Base-by-base conservation (phyloP, 2,113 vertebrate species). In the Rostratula benghalensis region DNA sequence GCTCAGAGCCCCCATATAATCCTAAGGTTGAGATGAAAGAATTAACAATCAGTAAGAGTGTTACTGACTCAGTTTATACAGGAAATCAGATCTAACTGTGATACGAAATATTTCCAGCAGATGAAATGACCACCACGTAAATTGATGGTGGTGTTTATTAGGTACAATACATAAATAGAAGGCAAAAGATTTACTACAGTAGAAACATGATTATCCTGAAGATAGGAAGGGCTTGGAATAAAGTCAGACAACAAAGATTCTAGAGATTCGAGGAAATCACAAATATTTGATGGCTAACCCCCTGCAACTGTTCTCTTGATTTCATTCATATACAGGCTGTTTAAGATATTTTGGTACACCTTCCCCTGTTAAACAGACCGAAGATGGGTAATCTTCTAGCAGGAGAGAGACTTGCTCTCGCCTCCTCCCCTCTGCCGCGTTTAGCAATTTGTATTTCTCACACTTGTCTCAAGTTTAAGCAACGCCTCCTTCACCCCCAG, bases 41-140 rank as follows among this genome's bases (percentile, higher is more conserved):
- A 96, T 91, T 83, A 94, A 83, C 43, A 77, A 86, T 63, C 41
- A 51, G 8, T 46, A 64, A 59, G 37, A 89, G 33, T 46, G 41
- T 45, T 80, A 77, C 53, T 45, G 59, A 77, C 70, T 83, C 93
- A 73, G 35, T 59, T 81, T 89, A 61, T 33, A 35, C 31, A 23
- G 35, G 68, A 76, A 92, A 90, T 92, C 69, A 91, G 46, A 87
- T 30, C 28, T 16, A 60, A 16, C 45, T 73, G 21, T 13, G 9
- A 51, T 51, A 70, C 2, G 4, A 67, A 96, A 60, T 71, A 83
- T 8, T 91, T 91, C 56, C 64, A 81, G 39, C 15, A 45, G 48
- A 57, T 82, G 83, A 97, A 97, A 83, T n/a, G 31, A 76, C n/a
- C 33, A 93, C 22, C 78, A 87, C 80, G 91, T 92, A 96, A 56